phyloP scores from a whole-genome alignment of 2,888 invertebrate species.

The Noctua fimbriata region DNA sequence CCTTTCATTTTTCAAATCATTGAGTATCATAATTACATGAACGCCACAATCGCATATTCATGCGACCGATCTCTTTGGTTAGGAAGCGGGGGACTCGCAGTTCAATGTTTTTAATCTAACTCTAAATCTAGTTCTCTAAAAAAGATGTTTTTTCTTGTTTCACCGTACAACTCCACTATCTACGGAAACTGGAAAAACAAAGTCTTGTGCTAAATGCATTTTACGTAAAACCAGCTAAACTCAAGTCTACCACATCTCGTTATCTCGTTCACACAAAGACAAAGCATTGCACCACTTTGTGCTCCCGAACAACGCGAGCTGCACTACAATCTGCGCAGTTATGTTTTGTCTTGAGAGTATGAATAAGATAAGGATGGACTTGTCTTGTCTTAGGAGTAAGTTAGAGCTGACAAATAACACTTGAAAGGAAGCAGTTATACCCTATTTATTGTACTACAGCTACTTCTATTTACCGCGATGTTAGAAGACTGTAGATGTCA shows the following conservation, averaged over 20 bases:
- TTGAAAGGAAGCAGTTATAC: neutral
- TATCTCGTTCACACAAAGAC: slow-evolving; percentile 59
- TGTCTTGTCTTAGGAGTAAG: neutral
- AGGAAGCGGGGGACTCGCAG: no score
- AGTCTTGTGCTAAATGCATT: slow-evolving; percentile 38
- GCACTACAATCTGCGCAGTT: slow-evolving; percentile 41
- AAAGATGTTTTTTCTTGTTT: neutral
- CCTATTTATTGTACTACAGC: neutral
- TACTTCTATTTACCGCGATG: neutral
- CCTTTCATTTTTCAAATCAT: no score
- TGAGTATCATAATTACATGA: no score
- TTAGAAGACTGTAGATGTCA: neutral
- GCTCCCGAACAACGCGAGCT: slow-evolving; percentile 29
- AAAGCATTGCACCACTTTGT: slow-evolving; percentile 55
- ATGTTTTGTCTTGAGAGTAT: slow-evolving; percentile 30
- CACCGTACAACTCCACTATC: neutral
- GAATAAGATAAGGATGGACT: slow-evolving; percentile 30
- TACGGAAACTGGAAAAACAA: slow-evolving; percentile 6
- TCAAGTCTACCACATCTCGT: slow-evolving; percentile 43
- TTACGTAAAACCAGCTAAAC: slow-evolving; percentile 28
- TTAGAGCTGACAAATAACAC: neutral
- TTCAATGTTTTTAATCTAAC: neutral
- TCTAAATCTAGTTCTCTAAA: neutral
- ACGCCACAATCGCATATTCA: no score
- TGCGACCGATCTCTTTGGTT: no score